These are phyloP conservation scores for Thymelicus acteon DNA, from an alignment of 2,888 invertebrate genomes.

Conservation along the genomic window DNA sequence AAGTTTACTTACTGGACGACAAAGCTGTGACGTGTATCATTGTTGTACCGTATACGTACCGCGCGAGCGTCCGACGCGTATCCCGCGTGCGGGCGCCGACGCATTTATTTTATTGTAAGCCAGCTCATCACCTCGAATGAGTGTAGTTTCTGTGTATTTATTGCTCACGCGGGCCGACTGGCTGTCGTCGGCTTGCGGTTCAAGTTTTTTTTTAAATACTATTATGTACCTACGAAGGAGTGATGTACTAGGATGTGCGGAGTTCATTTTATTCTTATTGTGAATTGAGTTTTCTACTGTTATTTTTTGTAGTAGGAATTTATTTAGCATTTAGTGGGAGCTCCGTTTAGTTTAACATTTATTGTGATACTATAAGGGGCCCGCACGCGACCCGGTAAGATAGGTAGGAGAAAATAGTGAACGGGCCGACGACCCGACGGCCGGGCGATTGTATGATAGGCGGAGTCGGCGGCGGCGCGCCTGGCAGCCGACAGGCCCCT, in stretches of 20 bases:
- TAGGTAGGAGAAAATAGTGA: conserved; percentile 39
- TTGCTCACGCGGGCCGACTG: not conserved
- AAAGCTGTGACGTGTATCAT: not conserved
- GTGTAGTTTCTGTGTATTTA: conserved; percentile 1
- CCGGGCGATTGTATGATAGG: not conserved
- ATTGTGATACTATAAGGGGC: conserved; percentile 81
- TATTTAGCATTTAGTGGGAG: conserved; percentile 68
- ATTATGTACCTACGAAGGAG: not conserved
- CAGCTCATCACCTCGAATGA: conserved; percentile 22
- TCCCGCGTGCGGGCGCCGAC: not conserved
- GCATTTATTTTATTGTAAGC: conserved; percentile 18
- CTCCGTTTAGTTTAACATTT: conserved; percentile 75
- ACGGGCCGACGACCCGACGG: conserved; percentile 5
- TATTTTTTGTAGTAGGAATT: conserved; percentile 64
- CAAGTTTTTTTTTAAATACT: not conserved
- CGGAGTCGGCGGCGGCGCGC: not conserved
- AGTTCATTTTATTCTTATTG: conserved; percentile 59
- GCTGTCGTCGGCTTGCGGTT: not conserved
- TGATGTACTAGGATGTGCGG: not conserved
- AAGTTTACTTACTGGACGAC: not conserved
- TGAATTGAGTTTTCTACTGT: conserved; percentile 67
- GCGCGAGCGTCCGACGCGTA: conserved; percentile 24
- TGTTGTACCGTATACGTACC: conserved; percentile 21
- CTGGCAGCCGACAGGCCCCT: no score
- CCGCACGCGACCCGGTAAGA: conserved; percentile 54